Conservation (phyloP, 64 coral and sea anemone genomes). For the Orbicella faveolata region DNA sequence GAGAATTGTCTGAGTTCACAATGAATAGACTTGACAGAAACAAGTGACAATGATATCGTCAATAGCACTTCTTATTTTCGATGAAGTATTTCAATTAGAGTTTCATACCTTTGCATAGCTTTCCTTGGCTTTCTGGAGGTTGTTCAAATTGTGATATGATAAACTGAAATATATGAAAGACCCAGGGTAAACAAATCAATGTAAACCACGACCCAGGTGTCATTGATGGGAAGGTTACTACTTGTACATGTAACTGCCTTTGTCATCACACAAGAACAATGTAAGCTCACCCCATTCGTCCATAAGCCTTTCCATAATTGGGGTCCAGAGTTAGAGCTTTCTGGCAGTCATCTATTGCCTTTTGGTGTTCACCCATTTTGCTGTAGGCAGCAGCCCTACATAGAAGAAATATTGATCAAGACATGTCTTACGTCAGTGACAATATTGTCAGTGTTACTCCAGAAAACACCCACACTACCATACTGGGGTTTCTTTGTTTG, state of each 20-base stretch:
- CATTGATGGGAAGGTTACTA: too few relatives aligned
- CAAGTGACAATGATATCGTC: too few relatives aligned
- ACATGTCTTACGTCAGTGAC: background rate
- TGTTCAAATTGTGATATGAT: slow-evolving; percentile 84
- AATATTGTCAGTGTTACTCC: too few relatives aligned
- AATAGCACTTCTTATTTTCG: too few relatives aligned
- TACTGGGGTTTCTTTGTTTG: too few relatives aligned
- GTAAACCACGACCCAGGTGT: too few relatives aligned
- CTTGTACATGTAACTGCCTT: background rate
- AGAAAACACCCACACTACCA: too few relatives aligned
- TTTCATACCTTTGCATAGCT: slow-evolving; percentile 71
- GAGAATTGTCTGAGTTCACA: too few relatives aligned
- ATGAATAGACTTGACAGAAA: too few relatives aligned
- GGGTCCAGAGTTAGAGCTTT: slow-evolving; percentile 84
- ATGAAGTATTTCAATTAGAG: too few relatives aligned
- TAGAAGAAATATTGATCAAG: background rate
- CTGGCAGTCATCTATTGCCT: slow-evolving; percentile 89
- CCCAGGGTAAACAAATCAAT: background rate
- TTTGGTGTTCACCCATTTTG: slow-evolving; percentile 86
- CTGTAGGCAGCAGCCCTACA: slow-evolving; percentile 91
- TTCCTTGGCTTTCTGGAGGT: slow-evolving; percentile 81
- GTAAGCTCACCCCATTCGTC: slow-evolving; percentile 85
- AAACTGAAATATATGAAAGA: slow-evolving; percentile 48
- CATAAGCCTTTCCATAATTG: slow-evolving; percentile 95
- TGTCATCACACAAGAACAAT: background rate